Evolutionary conservation across 1,140 invertebrate species (phyloP).

Genomic region (Condylostylus longicornis): DNA sequence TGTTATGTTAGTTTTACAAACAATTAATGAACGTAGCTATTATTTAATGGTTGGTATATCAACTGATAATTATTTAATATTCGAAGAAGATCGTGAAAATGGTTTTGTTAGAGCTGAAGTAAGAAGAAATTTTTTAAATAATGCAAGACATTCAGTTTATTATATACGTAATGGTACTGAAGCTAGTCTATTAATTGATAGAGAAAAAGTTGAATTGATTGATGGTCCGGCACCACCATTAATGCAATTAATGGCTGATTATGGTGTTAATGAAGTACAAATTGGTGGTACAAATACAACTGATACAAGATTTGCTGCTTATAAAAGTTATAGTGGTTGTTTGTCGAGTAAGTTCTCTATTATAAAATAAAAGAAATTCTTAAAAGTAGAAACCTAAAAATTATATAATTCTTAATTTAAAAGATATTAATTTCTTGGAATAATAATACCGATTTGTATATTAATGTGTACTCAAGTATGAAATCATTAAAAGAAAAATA

Average conservation of each 20-base stretch:
- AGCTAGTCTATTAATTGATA: constrained; percentile 56
- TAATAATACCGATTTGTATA: too few species aligned
- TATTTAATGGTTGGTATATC: constrained; percentile 67
- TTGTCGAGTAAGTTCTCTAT: constrained; percentile 57
- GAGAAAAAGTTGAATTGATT: constrained; percentile 51
- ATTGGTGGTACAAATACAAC: constrained; percentile 73
- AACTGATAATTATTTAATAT: constrained; percentile 62
- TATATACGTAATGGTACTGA: constrained; percentile 58
- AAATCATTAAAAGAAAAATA: too few species aligned
- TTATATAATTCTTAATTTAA: background rate
- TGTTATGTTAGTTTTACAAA: constrained; percentile 60
- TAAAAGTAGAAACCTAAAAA: background rate
- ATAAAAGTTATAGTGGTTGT: constrained; percentile 75
- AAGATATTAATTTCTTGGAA: too few species aligned
- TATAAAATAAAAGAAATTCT: background rate
- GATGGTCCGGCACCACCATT: constrained; percentile 48
- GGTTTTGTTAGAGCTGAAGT: constrained; percentile 52
- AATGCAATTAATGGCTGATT: constrained; percentile 42
- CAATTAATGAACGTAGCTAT: constrained; percentile 66
- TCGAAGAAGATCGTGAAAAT: constrained; percentile 70
- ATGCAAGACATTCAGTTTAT: constrained; percentile 68
- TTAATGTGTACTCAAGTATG: too few species aligned
- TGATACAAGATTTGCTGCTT: constrained; percentile 59
- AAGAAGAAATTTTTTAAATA: constrained; percentile 63
- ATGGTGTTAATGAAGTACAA: constrained; percentile 62